These are phyloP conservation scores for Nanger granti DNA, from an alignment of 2,113 vertebrate genomes.

Conservation along the genomic window DNA sequence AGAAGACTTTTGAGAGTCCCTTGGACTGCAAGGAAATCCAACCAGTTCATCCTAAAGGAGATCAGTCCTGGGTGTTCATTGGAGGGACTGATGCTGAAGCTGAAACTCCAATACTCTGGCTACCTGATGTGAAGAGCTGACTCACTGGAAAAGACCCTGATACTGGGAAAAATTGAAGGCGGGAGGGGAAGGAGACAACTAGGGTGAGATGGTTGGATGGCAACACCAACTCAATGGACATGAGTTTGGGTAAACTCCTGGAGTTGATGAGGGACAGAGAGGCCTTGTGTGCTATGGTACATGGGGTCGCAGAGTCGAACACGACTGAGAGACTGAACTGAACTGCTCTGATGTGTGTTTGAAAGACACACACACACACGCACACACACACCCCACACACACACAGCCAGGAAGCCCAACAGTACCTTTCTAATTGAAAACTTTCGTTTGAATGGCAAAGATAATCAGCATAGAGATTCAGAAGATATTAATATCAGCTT, in stretches of 20 bases:
- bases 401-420: background rate
- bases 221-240: background rate
- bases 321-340: accelerated
- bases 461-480: background rate
- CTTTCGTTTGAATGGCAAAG: background rate
- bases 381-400: background rate
- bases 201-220: background rate
- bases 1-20: background rate
- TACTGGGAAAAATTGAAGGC: background rate
- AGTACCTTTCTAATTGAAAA: background rate
- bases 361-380: background rate
- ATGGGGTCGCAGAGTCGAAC: accelerated
- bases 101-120: background rate
- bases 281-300: background rate
- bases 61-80: background rate
- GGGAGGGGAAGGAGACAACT: background rate
- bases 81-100: background rate
- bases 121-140: background rate
- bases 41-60: background rate
- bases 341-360: background rate
- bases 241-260: background rate
- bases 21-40: background rate
- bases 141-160: background rate
- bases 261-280: background rate
- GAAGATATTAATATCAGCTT: background rate